Base-by-base conservation (phyloP, 1,140 invertebrate genomes). In the Brachionus rubens region DNA sequence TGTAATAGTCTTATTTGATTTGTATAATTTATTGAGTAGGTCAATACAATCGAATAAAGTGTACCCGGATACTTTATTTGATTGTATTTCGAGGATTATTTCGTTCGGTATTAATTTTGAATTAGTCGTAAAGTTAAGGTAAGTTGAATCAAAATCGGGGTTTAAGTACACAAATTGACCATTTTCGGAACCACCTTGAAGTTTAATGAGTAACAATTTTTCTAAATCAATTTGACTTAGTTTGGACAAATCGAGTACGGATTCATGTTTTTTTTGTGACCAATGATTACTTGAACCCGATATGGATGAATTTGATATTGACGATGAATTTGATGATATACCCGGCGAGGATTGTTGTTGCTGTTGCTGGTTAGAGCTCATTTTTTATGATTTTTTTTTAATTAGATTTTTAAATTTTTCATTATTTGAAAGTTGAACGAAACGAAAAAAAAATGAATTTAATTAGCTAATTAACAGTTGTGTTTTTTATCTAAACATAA, bases 391-490 rank as follows among this genome's bases (percentile, higher is more conserved):
- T 36, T 36, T 36, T 36, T 5, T 36, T 36, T 36, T 36, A 5
- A 5, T 36, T 36, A 36, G 3, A 36, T 36, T 36, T 6, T 48
- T 48, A 6, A 40, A 33, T 30, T 12, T 54, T 9, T 33, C 28
- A 36, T 33, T 16, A 16, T 59, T 59, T 33, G 19, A 6, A 33
- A 28, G 26, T 36, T 36, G 9, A 36, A 36, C 3, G 9, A 36
- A 36, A 36, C 33, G 9, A 36, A 7, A 59, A 36, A 59, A 59
- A 59, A 59, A 1, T 59, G 26, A 33, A 33, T 33, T n/a, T 59
- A 41, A 59, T 59, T 59, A 59, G 54, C 54, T 59, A 59, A 59
- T 59, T 59, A 59, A 59, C 54, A 59, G 54, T 59, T 59, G 54
- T 41, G 2, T 59, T 16, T 40, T 59, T 30, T 54, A 54, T 54